A percentile compares a stretch with the other conserved stretches of the same genome.
phyloP scores from a whole-genome alignment of 2,888 invertebrate genomes.

The Trachelus iudaicus region DNA sequence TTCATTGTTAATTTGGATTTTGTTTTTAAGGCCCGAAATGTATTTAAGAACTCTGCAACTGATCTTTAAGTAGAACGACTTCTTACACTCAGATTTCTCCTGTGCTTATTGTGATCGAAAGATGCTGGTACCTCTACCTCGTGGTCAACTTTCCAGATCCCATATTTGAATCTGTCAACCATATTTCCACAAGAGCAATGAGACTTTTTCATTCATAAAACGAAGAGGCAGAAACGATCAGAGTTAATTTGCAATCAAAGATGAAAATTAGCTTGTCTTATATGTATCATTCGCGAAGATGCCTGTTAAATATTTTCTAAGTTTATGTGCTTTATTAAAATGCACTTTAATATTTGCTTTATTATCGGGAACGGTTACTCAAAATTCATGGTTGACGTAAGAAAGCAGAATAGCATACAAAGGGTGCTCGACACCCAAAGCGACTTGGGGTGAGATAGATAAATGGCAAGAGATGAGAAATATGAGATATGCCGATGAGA shows the following conservation, averaged over 20 bases:
- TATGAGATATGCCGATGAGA: no score
- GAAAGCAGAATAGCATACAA: background rate
- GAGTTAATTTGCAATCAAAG: background rate
- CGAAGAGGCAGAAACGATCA: background rate
- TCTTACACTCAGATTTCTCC: background rate
- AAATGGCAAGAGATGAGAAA: no score
- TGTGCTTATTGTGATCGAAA: background rate
- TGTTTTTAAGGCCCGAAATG: background rate
- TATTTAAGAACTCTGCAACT: background rate
- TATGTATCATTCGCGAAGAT: background rate
- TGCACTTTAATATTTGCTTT: slow-evolving; percentile 29
- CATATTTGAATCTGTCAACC: background rate
- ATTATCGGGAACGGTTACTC: slow-evolving; percentile 19
- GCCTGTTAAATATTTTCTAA: background rate
- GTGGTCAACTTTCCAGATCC: background rate
- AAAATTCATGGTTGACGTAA: slow-evolving; percentile 22
- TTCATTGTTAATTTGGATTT: background rate
- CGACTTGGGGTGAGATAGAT: no score
- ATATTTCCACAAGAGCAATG: background rate
- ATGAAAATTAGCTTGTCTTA: background rate
- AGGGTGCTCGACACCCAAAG: no score
- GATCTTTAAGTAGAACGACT: background rate
- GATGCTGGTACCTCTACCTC: background rate
- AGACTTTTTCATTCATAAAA: background rate
- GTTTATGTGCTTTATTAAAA: background rate